Evolutionary conservation across 2,113 vertebrate species (phyloP), one percentile per base, ranked within the genome.

Genomic region (Labrus mixtus): DNA sequence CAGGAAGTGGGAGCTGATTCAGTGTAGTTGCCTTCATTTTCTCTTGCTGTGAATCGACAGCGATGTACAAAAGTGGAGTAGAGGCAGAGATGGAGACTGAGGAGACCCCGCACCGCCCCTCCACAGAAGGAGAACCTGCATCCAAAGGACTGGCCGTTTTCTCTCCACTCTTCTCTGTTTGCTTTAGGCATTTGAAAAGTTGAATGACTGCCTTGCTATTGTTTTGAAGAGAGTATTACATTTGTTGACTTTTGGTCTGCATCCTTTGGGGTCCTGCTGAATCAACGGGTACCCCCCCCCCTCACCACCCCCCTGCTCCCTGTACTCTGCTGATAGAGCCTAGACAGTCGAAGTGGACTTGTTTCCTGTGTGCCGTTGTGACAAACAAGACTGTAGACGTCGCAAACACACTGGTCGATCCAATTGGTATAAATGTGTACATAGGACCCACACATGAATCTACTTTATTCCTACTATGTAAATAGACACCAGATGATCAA

Each of bases 401-500:
- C 79, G 41, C 85, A 67, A 73, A 75, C 61, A 17, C 81, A 88
- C 84, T 63, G 68, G 83, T 79, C 69, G 10, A 77, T 65, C 76
- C 72, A 76, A 71, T 87, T 83, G 91, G 87, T 91, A 82, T 74
- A 88, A 90, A 67, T 20, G 46, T 95, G 94, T 95, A 94, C 83
- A 94, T 94, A 95, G 50, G 81, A 92, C 72, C 88, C 85, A 90
- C 89, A 87, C 88, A 79, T 84, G 77, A 93, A 90, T 91, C 89
- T 87, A 91, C 92, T 93, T 92, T 93, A 93, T 91, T 93, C 89
- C 82, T 94, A 91, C 88, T 74, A 79, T 95, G 95, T 95, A 95
- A 92, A 95, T 95, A 95, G 84, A 90, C 89, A 92, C 82, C 89
- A 89, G 89, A 92, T 82, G 90, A 95, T 90, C 84, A 94, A 93